Conservation (phyloP, 2,113 vertebrate genomes). For the Microtus montanus region DNA sequence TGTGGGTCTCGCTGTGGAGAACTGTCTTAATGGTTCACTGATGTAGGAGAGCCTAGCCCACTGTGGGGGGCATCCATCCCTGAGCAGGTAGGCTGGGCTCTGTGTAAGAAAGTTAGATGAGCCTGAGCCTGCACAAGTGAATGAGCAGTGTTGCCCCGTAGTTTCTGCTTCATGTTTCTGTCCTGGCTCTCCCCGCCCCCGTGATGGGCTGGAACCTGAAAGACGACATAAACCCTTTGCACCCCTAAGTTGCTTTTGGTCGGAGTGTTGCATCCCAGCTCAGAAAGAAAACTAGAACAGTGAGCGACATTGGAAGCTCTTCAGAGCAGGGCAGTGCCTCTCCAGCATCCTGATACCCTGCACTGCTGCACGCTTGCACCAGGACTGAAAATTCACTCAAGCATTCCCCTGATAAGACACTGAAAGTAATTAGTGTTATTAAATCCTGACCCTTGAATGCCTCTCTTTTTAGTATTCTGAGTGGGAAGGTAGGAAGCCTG, state of each 20-base stretch:
- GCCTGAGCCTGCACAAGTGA: background rate
- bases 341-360: background rate
- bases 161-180: background rate
- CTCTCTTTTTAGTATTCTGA: slow-evolving; percentile 29
- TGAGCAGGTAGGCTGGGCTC: background rate
- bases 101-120: background rate
- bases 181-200: background rate
- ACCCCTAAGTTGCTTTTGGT: background rate
- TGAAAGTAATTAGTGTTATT: slow-evolving; percentile 53
- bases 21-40: background rate
- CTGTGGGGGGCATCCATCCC: background rate
- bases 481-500: background rate
- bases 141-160: too few species aligned
- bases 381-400: slow-evolving; percentile 34
- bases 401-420: slow-evolving; percentile 29
- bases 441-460: slow-evolving; percentile 41
- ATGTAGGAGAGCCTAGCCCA: background rate
- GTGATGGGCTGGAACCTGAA: background rate
- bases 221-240: background rate
- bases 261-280: too few species aligned
- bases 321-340: background rate
- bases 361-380: background rate
- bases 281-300: background rate
- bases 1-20: background rate
- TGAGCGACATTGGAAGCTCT: too few species aligned